Evolutionary conservation across 2,888 invertebrate genomes (phyloP), one percentile per base, ranked within the genome.

Genomic region (Ephialtes manifestator): DNA sequence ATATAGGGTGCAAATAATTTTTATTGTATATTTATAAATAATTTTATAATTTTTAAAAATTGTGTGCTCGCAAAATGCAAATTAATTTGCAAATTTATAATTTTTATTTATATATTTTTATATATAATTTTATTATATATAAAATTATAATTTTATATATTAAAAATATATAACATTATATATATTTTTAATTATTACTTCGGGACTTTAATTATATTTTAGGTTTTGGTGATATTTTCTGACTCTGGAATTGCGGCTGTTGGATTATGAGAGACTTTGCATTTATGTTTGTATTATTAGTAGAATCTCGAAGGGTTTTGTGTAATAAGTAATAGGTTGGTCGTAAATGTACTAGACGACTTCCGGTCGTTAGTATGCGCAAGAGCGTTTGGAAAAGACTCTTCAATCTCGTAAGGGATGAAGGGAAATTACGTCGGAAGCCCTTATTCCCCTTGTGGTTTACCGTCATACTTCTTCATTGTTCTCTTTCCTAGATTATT

Each of bases 341-440:
- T 24, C 24, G 31, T 31, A 18, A 24, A 28, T 18, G 46, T 7
- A 18, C 18, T 43, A 31, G 31, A 18, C 53, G 20, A 81, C 65
- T 67, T 11, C 46, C 60, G 74, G 58, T 84, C 77, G 74, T 81
- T 78, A 63, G 74, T 28, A 20, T 13, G 24, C 43, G 31, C 24
- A 70, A 48, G 43, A 53, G 39, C 77, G 11, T 11, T 53, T 39
- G 39, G 18, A 39, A 24, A 18, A 43, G 24, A 53, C 63, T 68
- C 65, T 31, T 53, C 28, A 63, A 70, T 53, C 55, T 63, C 68
- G 20, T 48, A 24, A 70, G 74, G 67, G 35, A 72, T 51, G 68
- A 60, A 70, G 72, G 53, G 43, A 67, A 51, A 55, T 53, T 75
- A 35, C 7, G 20, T 8, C 74, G 70, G 31, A 60, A 31, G 67